Evolutionary conservation across 1,140 invertebrate genomes (phyloP), one percentile per base, ranked within the genome.

Genomic region (Akabosia matsudoensis): DNA sequence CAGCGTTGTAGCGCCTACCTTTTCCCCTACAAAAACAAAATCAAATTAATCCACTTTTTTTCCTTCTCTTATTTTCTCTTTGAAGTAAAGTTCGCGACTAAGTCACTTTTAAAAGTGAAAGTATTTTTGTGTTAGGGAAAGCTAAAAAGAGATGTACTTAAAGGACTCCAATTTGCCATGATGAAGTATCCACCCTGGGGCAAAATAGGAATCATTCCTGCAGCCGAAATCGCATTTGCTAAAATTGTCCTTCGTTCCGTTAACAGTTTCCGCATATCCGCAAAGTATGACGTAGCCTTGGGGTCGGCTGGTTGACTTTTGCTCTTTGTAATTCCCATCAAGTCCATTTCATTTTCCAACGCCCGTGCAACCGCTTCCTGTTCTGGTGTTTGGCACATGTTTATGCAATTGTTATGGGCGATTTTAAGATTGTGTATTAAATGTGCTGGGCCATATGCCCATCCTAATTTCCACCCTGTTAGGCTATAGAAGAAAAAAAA

Each of bases 111-210:
- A n/a, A n/a, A n/a, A n/a, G n/a, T n/a, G n/a, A n/a, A n/a, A n/a
- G n/a, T n/a, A n/a, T n/a, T n/a, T n/a, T n/a, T n/a, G n/a, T n/a
- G n/a, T n/a, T n/a, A n/a, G n/a, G n/a, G n/a, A n/a, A 26, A 52
- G 74, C 56, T 18, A 0, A 28, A 28, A 73, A 75, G 72, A 30
- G 22, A 70, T 82, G 78, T 45, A 45, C 37, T 89, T 79, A 97
- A 85, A 4, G 88, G 85, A 16, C 89, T 90, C 90, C 95, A 97
- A 85, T 99, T 93, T 1, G 95, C 95, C 14, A 99, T 83, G 88
- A 99, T 94, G 84, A 99, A 99, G 85, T 98, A 99, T 0, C 97
- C 97, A 18, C 94, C 97, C 78, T 99, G 93, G 0, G 97, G 97
- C 64, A 98, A 87, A 0, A 93, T 95, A 0, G 97, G 96, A 22